Evolutionary conservation across 2,797 vertebrate genomes (phyloP), one percentile per base, ranked within the genome.

Genomic region (Diglossa cyanea): DNA sequence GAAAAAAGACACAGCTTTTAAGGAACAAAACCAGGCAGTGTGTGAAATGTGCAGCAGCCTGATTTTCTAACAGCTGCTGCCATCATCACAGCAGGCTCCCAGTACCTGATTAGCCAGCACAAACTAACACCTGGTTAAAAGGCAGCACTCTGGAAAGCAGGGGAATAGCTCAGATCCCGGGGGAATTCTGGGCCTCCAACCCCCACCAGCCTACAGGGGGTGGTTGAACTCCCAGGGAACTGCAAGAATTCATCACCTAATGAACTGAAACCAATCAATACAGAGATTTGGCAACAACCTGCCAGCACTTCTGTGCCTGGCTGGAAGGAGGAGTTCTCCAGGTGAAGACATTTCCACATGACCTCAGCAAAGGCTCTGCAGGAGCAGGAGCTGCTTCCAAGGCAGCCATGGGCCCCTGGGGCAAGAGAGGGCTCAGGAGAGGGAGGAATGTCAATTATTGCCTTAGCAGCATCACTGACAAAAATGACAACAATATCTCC

Each of bases 181-280:
- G 3, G 35, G 6, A 40, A 26, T 25, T 17, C 19, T 37, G 40
- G 8, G 17, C 42, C 78, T 54, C 14, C 58, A 14, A 50, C n/a
- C 16, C 44, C 44, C 2, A 6, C 0, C 21, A 48, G 40, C 6
- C 44, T 6, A 6, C 31, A 33, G 9, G 31, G 86, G 24, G 10
- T 11, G 72, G 3, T 5, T 13, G 30, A 15, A 44, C 7, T 51
- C 15, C 1, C 37, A 40, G 57, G 20, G 12, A 8, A 8, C 0
- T 15, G 17, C 23, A 51, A 28, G 61, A 68, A 68, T 30, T 15
- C 24, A 55, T 11, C 55, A 31, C 13, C 17, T 23, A 14, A 42
- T 2, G 31, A 78, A 61, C 15, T 30, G 35, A 68, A 54, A 65
- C 7, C 13, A 61, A 47, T 17, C 40, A 11, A 20, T 3, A 6